These are phyloP conservation scores for Falco biarmicus DNA, from an alignment of 2,797 vertebrate species.

Conservation along the genomic window DNA sequence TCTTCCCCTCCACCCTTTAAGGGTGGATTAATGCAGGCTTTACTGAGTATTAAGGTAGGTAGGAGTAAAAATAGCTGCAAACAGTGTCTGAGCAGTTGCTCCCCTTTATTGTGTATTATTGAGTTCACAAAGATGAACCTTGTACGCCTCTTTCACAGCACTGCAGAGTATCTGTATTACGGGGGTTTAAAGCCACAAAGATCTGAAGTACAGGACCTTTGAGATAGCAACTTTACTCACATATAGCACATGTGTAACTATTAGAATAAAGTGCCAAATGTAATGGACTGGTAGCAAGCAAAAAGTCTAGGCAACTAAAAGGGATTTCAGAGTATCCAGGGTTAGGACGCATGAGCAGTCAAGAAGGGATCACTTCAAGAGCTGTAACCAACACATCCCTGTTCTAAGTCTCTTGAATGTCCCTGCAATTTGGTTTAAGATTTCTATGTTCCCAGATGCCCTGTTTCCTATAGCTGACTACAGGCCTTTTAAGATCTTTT, in stretches of 20 bases:
- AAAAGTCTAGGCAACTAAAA: neutral
- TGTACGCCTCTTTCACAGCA: neutral
- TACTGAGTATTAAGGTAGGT: neutral
- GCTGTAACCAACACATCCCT: neutral
- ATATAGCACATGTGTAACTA: neutral
- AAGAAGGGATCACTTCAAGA: neutral
- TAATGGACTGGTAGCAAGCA: neutral
- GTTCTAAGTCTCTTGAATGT: neutral
- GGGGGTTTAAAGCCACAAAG: neutral
- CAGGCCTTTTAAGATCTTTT: neutral
- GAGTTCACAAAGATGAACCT: neutral
- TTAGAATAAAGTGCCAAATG: neutral
- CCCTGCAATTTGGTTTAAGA: neutral
- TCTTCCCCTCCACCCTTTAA: neutral
- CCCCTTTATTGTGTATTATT: neutral
- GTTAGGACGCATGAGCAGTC: neutral
- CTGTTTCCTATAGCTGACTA: neutral
- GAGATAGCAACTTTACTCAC: neutral
- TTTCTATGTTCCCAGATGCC: neutral
- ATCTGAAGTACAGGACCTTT: neutral
- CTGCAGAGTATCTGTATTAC: neutral
- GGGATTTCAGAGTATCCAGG: neutral
- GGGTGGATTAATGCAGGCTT: neutral
- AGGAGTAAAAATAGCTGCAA: neutral
- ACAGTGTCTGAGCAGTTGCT: neutral